These are phyloP conservation scores for Phyllotreta cruciferae DNA, from an alignment of 2,888 invertebrate species.

Conservation along the genomic window DNA sequence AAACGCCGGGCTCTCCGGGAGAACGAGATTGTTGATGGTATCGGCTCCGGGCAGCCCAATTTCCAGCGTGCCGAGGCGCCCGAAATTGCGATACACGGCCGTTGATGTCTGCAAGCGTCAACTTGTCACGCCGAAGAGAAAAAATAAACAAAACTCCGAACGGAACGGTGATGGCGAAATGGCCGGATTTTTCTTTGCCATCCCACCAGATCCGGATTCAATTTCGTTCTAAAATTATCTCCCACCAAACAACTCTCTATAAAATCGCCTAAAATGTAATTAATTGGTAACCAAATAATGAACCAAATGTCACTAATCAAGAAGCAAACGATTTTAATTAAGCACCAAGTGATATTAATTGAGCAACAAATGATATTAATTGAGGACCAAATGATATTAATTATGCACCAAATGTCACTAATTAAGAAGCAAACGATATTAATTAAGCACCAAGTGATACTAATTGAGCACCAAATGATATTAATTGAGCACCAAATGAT, in stretches of 20 bases:
- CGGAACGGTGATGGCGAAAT: conserved; percentile 38
- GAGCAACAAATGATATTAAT: no score
- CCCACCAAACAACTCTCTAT: background rate
- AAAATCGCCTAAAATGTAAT: background rate
- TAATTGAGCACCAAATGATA: no score
- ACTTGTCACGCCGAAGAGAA: conserved; percentile 44
- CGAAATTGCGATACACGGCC: conserved; percentile 57
- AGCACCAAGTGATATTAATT: no score
- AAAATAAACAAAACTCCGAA: conserved; percentile 54
- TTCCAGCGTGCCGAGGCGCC: conserved; percentile 55
- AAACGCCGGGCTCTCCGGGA: conserved; percentile 55
- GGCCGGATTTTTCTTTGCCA: conserved; percentile 23
- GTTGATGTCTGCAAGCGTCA: conserved; percentile 54
- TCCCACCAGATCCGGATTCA: background rate
- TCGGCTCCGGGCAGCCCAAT: conserved; percentile 57
- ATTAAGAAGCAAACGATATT: no score
- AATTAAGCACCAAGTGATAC: no score
- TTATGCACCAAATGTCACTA: no score
- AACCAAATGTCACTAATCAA: no score
- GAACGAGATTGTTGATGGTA: conserved; percentile 61
- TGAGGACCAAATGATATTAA: no score
- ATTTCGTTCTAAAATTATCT: no score
- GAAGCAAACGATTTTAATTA: no score
- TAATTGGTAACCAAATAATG: background rate
- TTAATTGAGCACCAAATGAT: no score